These are phyloP conservation scores for Polypterus senegalus DNA, from an alignment of 2,113 vertebrate species.

Conservation along the genomic window DNA sequence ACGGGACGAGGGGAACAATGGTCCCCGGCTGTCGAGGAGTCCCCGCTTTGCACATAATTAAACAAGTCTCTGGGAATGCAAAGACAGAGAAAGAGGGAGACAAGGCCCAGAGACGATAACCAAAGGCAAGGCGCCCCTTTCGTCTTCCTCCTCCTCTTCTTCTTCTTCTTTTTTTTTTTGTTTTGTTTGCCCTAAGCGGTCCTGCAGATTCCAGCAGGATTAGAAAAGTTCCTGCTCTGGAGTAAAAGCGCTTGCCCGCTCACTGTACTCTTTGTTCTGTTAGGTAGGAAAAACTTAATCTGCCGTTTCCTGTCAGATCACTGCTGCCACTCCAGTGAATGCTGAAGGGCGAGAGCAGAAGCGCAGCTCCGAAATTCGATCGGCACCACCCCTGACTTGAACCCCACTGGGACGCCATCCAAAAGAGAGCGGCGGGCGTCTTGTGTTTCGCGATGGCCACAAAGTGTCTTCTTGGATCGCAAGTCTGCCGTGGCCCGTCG, in stretches of 20 bases:
- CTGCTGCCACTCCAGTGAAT: constrained; percentile 61
- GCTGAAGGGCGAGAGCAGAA: constrained; percentile 22
- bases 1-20: constrained; percentile 68
- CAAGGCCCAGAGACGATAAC: constrained; percentile 47
- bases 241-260: constrained; percentile 55
- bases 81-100: constrained; percentile 31
- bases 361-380: constrained; percentile 29
- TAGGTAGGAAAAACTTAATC: constrained; percentile 97
- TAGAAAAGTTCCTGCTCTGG: constrained; percentile 53
- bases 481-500: too few relatives aligned
- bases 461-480: too few relatives aligned
- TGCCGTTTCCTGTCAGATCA: constrained; percentile 90
- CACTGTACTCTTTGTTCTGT: constrained; percentile 82
- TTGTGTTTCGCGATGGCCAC: too few relatives aligned
- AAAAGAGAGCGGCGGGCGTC: neutral
- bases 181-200: constrained; percentile 20
- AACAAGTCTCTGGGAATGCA: too few relatives aligned
- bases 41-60: constrained; percentile 69
- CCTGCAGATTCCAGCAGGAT: constrained; percentile 53
- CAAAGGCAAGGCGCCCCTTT: constrained; percentile 18
- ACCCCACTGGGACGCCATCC: constrained; percentile 37
- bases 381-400: constrained; percentile 45
- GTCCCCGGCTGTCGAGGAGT: constrained; percentile 70
- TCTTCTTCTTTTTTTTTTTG: constrained; percentile 14
- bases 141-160: constrained; percentile 6